These are phyloP conservation scores for Rousettus leschenaultii DNA, from an alignment of 2,113 vertebrate genomes.

Conservation along the genomic window DNA sequence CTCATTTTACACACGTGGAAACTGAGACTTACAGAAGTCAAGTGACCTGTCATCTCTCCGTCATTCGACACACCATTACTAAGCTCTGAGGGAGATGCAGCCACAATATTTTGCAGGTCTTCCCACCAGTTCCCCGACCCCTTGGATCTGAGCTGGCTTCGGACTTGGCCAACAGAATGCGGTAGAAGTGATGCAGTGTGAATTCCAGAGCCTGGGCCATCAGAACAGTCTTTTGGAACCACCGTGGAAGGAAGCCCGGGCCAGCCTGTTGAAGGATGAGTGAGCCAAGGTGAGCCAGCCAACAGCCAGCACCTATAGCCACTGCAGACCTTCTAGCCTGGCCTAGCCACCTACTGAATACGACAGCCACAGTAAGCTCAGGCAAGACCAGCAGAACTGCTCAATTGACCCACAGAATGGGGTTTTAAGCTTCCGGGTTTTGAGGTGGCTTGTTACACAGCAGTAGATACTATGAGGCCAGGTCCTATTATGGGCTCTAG, in stretches of 20 bases:
- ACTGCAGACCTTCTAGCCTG: neutral
- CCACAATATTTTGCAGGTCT: neutral
- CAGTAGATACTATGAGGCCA: neutral
- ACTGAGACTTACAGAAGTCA: neutral
- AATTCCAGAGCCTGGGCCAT: neutral
- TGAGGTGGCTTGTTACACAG: neutral
- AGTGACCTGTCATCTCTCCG: neutral
- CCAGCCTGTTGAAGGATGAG: neutral
- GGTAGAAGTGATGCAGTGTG: neutral
- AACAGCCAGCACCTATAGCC: neutral
- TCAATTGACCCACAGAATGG: neutral
- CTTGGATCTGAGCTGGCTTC: neutral
- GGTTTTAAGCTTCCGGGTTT: neutral
- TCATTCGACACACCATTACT: neutral
- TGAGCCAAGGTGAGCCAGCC: neutral
- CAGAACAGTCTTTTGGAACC: neutral
- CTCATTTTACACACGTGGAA: neutral
- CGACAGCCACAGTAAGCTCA: neutral
- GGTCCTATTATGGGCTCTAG: neutral
- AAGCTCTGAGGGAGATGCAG: neutral
- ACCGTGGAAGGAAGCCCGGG: neutral
- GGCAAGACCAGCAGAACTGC: neutral
- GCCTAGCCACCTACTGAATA: neutral
- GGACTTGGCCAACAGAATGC: neutral
- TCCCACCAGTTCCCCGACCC: too few relatives aligned